phyloP scores from a whole-genome alignment of 2,113 vertebrate species.

The Uria aalge region DNA sequence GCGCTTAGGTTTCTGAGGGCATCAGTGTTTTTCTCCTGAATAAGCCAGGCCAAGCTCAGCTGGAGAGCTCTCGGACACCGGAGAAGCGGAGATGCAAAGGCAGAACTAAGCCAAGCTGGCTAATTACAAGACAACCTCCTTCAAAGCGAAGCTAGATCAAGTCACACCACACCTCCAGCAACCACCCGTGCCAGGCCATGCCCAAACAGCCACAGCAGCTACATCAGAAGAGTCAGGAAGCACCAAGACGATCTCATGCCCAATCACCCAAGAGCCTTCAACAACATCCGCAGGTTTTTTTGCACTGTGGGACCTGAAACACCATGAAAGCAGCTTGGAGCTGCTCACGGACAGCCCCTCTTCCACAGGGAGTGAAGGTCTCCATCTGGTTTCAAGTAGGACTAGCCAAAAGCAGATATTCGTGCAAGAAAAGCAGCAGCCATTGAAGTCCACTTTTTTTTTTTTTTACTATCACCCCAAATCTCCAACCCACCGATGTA shows the following conservation, averaged over 20 bases:
- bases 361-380: background rate
- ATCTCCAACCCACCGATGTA: background rate
- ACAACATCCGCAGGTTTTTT: background rate
- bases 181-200: background rate
- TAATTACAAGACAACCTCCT: background rate
- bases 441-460: background rate
- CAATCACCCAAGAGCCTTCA: background rate
- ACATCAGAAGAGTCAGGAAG: background rate
- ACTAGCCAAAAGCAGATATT: background rate
- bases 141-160: background rate
- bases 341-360: background rate
- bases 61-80: background rate
- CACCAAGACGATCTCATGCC: rapidly evolving
- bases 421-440: background rate
- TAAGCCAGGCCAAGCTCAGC: background rate
- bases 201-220: background rate
- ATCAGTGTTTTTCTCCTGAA: background rate
- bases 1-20: background rate
- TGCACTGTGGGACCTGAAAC: background rate
- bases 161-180: background rate
- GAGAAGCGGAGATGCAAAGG: background rate
- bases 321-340: background rate
- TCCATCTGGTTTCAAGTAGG: background rate
- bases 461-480: background rate
- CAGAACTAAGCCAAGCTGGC: background rate